Conservation (phyloP, 2,888 invertebrate genomes). For the Yponomeuta plumbellus region DNA sequence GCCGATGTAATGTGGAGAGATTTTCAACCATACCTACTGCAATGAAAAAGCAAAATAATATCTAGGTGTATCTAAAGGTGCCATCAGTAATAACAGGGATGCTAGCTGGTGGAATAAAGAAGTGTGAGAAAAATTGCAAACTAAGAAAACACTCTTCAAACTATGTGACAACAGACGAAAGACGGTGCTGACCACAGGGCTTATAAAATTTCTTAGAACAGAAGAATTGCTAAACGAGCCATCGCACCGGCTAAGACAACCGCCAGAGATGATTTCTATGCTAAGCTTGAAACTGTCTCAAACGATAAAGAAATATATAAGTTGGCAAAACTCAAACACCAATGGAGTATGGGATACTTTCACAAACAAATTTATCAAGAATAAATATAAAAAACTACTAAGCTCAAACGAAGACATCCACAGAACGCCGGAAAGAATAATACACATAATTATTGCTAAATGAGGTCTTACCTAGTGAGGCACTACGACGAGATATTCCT, state of each 20-base stretch:
- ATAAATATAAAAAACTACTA: slow-evolving; percentile 17
- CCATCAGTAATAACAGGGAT: too few relatives aligned
- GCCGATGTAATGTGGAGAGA: too few relatives aligned
- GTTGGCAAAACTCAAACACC: slow-evolving; percentile 18
- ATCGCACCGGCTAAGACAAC: slow-evolving; percentile 20
- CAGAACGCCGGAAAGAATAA: slow-evolving; percentile 18
- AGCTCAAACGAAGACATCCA: slow-evolving; percentile 18
- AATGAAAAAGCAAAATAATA: too few relatives aligned
- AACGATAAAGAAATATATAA: slow-evolving; percentile 22
- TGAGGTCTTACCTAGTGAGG: slow-evolving; percentile 12
- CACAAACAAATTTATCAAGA: slow-evolving; percentile 21
- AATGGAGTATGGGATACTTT: slow-evolving; percentile 8
- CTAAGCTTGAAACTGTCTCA: slow-evolving; percentile 19
- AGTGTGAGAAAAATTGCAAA: too few relatives aligned
- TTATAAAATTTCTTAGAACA: slow-evolving; percentile 21
- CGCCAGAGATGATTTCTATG: slow-evolving; percentile 19
- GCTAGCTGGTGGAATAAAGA: too few relatives aligned
- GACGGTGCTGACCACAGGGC: slow-evolving; percentile 11
- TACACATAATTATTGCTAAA: slow-evolving; percentile 4
- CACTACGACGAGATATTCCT: not conserved
- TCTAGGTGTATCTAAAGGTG: too few relatives aligned
- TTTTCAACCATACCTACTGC: too few relatives aligned
- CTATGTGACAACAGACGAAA: too few relatives aligned
- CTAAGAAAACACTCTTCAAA: too few relatives aligned
- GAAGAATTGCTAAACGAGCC: slow-evolving; percentile 18